Conservation (phyloP, 2,113 vertebrate genomes). For the Lasiurus borealis region DNA sequence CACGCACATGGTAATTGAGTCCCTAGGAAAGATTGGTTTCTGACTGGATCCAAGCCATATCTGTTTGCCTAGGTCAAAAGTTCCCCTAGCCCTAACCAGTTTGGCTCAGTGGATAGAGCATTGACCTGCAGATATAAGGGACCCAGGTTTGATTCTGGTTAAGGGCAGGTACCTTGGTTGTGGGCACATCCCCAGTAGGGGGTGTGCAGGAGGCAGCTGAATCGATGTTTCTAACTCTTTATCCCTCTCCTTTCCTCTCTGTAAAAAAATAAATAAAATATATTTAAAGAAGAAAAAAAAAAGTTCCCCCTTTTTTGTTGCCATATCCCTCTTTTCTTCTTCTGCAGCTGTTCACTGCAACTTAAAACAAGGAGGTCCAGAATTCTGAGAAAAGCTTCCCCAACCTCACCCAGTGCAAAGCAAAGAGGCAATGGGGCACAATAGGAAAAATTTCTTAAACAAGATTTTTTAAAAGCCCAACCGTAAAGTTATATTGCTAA, state of each 20-base stretch:
- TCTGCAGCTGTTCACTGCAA: background rate
- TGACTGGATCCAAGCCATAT: background rate
- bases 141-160: too few species aligned
- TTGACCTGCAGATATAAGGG: too few species aligned
- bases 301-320: background rate
- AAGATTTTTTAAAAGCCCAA: background rate
- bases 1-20: background rate
- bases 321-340: background rate
- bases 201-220: too few species aligned
- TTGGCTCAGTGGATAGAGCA: too few species aligned
- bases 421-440: background rate
- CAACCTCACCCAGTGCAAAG: background rate
- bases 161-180: too few species aligned
- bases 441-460: background rate
- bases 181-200: too few species aligned
- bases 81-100: too few species aligned
- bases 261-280: too few species aligned
- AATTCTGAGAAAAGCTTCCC: background rate
- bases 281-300: too few species aligned
- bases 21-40: background rate
- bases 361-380: background rate
- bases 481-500: background rate
- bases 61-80: background rate
- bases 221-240: too few species aligned
- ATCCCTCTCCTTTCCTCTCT: too few species aligned